These are phyloP conservation scores for Disparrhopalites patrizii DNA, from an alignment of 2,888 invertebrate genomes.

Conservation along the genomic window DNA sequence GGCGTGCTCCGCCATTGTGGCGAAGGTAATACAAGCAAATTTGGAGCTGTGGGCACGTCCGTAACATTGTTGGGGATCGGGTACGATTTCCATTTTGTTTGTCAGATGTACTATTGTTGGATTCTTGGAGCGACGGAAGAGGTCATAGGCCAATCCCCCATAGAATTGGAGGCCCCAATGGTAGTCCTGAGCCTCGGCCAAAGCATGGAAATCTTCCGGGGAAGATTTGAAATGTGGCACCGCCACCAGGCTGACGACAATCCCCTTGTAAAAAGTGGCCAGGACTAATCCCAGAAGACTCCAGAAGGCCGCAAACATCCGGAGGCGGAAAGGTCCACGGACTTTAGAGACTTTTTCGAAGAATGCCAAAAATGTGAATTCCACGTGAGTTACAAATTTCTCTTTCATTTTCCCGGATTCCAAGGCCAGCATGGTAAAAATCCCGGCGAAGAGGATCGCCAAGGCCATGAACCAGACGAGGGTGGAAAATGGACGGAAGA, in stretches of 20 bases:
- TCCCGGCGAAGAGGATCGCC: not conserved
- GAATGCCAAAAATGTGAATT: slow-evolving; percentile 1
- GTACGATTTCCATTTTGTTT: not conserved
- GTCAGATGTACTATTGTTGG: not conserved
- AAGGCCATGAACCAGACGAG: not conserved
- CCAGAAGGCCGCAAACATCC: not conserved
- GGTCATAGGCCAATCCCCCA: not conserved
- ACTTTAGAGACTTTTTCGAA: not conserved
- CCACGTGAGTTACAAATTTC: too few species aligned
- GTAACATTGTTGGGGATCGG: not conserved
- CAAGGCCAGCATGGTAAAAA: not conserved
- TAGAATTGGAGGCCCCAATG: slow-evolving; percentile 4
- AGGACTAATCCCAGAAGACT: not conserved
- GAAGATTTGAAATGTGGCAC: not conserved
- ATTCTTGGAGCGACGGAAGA: not conserved
- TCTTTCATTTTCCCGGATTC: too few species aligned
- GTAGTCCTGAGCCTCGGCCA: not conserved
- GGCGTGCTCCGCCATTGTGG: not conserved
- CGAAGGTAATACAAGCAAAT: slow-evolving; percentile 2
- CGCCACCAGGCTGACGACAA: not conserved
- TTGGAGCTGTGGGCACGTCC: not conserved
- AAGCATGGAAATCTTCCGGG: not conserved
- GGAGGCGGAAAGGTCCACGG: not conserved
- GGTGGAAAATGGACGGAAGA: not conserved
- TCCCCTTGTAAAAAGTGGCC: not conserved